Conservation (phyloP, 2,888 invertebrate species). For the Heteromurus nitidus region DNA sequence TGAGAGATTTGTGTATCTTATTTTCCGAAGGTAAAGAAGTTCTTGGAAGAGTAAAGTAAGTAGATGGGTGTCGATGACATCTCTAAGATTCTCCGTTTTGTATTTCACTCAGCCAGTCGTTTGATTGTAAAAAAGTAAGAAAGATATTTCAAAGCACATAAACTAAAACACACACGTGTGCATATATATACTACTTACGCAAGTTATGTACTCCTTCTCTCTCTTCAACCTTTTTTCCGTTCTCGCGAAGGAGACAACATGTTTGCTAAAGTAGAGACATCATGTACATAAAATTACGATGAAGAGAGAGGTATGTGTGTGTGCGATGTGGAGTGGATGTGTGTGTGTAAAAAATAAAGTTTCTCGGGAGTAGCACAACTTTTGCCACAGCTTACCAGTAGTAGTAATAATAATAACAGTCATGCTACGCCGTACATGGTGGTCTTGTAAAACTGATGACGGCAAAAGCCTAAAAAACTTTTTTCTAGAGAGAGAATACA, state of each 20-base stretch:
- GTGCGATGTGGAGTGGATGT: constrained; percentile 25
- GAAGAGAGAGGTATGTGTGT: constrained; percentile 37
- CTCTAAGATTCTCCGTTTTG: constrained; percentile 34
- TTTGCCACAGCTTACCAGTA: not conserved
- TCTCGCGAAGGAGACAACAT: constrained; percentile 43
- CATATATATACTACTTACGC: no score
- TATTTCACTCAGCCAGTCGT: constrained; percentile 51
- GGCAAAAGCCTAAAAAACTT: not conserved
- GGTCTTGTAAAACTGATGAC: constrained; percentile 47
- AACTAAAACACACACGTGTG: constrained; percentile 15
- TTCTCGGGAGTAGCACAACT: no score
- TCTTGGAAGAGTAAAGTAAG: constrained; percentile 44
- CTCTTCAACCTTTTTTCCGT: not conserved
- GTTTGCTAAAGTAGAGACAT: constrained; percentile 47
- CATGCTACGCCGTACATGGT: constrained; percentile 33
- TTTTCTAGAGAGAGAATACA: no score
- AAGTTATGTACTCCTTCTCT: not conserved
- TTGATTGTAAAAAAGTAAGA: constrained; percentile 25
- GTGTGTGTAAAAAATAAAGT: constrained; percentile 13
- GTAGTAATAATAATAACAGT: constrained; percentile 43
- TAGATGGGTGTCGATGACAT: constrained; percentile 54
- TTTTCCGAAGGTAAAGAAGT: constrained; percentile 43
- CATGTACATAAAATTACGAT: constrained; percentile 33
- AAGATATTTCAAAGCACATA: no score
- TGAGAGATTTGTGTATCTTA: constrained; percentile 53